Evolutionary conservation across 2,888 invertebrate genomes (phyloP).

Genomic region (Drosophila mimetica): DNA sequence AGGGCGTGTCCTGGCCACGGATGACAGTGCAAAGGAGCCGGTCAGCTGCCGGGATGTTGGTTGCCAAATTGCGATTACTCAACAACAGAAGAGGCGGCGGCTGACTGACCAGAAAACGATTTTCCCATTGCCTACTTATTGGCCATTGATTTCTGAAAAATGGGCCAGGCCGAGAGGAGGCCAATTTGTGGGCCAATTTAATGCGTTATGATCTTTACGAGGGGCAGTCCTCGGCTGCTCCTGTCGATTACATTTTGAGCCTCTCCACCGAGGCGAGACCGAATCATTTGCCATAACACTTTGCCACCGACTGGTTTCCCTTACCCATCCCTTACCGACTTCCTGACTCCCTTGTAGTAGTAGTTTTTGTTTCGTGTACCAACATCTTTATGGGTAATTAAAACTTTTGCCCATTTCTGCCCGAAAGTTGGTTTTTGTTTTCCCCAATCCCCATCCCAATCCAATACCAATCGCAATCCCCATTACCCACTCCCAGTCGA

Average conservation of each 20-base stretch:
- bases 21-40: conserved; percentile 60
- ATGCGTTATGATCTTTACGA: conserved; percentile 78
- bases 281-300: conserved; percentile 43
- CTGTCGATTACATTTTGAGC: conserved; percentile 50
- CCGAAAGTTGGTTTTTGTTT: conserved; percentile 44
- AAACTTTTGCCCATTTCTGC: conserved; percentile 80
- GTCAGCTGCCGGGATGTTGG: neutral
- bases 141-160: conserved; percentile 74
- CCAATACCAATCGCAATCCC: neutral
- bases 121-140: conserved; percentile 71
- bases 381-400: conserved; percentile 83
- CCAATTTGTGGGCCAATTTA: conserved; percentile 71
- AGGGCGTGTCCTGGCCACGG: conserved; percentile 67
- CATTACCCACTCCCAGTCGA: neutral
- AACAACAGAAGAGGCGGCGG: conserved; percentile 37
- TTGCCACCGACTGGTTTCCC: conserved; percentile 34
- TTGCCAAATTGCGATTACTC: conserved; percentile 49
- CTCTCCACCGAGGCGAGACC: conserved; percentile 41
- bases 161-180: conserved; percentile 50
- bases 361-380: conserved; percentile 60
- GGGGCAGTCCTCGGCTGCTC: conserved; percentile 20
- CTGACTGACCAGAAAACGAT: conserved; percentile 71
- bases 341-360: conserved; percentile 14
- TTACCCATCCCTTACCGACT: conserved; percentile 8
- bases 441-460: conserved; percentile 14